Conservation (phyloP, 1,140 invertebrate species). For the Subanguina moxae region DNA sequence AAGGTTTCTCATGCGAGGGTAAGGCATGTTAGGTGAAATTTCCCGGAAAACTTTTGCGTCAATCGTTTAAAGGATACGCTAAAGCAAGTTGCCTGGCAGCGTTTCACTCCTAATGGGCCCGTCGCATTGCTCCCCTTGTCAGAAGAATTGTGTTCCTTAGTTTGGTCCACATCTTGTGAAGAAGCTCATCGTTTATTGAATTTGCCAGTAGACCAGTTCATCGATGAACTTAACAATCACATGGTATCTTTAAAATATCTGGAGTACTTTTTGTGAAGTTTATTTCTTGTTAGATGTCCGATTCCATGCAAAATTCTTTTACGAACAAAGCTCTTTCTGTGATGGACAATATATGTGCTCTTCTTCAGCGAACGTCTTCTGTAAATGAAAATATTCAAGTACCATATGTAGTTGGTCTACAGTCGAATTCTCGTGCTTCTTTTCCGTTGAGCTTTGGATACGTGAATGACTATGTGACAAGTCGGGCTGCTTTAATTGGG, state of each 20-base stretch:
- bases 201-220: slow-evolving; percentile 74
- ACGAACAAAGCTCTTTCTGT: slow-evolving; percentile 51
- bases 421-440: slow-evolving; percentile 70
- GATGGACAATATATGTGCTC: slow-evolving; percentile 43
- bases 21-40: not conserved
- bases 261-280: no score
- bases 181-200: slow-evolving; percentile 70
- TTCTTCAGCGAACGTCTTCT: not conserved
- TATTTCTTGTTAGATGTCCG: slow-evolving; percentile 66
- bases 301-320: slow-evolving; percentile 62
- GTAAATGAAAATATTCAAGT: not conserved
- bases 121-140: slow-evolving; percentile 82
- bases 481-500: slow-evolving; percentile 77
- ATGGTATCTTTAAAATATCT: no score
- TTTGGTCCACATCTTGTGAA: slow-evolving; percentile 79
- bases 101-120: slow-evolving; percentile 83
- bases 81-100: slow-evolving; percentile 87
- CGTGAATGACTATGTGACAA: slow-evolving; percentile 74
- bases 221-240: slow-evolving; percentile 80
- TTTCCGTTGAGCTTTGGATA: slow-evolving; percentile 90
- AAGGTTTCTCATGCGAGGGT: slow-evolving; percentile 64
- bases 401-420: slow-evolving; percentile 62
- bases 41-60: not conserved
- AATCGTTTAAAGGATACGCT: slow-evolving; percentile 65
- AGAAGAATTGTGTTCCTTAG: slow-evolving; percentile 74